These are phyloP conservation scores for Gryllus longicercus DNA, from an alignment of 2,888 invertebrate species.

Conservation along the genomic window DNA sequence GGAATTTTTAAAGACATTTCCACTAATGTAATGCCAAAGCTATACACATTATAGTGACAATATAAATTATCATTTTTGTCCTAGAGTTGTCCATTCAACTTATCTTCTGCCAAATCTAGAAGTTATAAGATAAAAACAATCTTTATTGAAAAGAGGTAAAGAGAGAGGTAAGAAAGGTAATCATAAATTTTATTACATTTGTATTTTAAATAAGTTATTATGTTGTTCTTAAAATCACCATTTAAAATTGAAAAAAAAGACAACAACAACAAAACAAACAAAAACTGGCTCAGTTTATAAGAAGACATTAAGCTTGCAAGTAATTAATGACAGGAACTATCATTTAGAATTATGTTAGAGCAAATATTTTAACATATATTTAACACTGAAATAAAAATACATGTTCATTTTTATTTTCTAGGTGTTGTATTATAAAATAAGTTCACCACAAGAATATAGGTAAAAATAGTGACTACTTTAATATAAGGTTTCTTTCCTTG, in stretches of 20 bases:
- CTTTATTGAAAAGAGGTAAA: neutral
- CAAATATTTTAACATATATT: neutral
- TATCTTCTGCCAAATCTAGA: no score
- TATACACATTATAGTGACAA: no score
- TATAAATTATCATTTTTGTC: no score
- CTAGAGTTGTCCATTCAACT: no score
- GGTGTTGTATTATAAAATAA: neutral
- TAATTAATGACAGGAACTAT: neutral
- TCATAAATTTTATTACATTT: constrained; percentile 1
- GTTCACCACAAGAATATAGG: neutral
- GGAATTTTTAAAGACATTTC: no score
- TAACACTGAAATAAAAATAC: neutral
- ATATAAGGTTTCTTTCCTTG: neutral
- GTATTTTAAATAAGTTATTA: neutral
- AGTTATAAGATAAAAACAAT: neutral
- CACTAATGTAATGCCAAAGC: no score
- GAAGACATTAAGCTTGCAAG: neutral
- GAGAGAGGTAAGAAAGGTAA: neutral
- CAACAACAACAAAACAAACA: no score
- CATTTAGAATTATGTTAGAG: neutral
- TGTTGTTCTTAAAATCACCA: constrained; percentile 4
- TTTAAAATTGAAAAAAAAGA: neutral
- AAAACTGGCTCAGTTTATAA: neutral
- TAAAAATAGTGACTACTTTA: constrained; percentile 4
- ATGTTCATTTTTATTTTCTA: neutral